Base-by-base conservation (phyloP, 2,888 invertebrate genomes). In the Tetrapedia diversipes region DNA sequence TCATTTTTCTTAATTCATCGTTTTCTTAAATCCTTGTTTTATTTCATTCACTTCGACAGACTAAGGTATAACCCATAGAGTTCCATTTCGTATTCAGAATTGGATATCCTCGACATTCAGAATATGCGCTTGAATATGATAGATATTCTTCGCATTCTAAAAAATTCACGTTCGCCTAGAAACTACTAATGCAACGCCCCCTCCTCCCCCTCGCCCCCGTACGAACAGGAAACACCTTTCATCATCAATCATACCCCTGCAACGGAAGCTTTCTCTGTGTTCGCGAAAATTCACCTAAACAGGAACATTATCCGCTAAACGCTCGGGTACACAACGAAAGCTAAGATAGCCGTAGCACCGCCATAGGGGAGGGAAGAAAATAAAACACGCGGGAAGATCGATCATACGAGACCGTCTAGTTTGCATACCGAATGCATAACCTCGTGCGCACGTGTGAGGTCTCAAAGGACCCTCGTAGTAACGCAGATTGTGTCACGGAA, bases 351-450 rank as follows among this genome's bases (percentile, higher is more conserved):
- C 27, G 2, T 8, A 16, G 29, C 16, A n/a, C n/a, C n/a, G n/a
- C n/a, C n/a, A n/a, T n/a, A n/a, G n/a, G n/a, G 16, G 1, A 24
- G 0, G 7, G 16, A 14, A 16, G 19, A 2, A 64, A 70, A n/a
- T 45, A 63, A 45, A 63, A 39, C 32, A 11, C 53, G 41, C 16
- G 16, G 14, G 34, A 22, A 19, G 61, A 76, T 72, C 72, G 54
- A 66, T 76, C 75, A 51, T 49, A 41, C 32, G 34, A n/a, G n/a
- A 34, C 32, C 56, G 4, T 22, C 37, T 41, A 11, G 34, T 76
- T 72, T 72, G 51, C 76, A 76, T 76, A 61, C 49, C 32, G 61
- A 37, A 72, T 66, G 56, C 43, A 57, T 76, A 57, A 72, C 43
- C 11, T 41, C 43, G 27, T n/a, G 60, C 43, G 45, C 45, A 61